Evolutionary conservation across 2,113 vertebrate genomes (phyloP), one percentile per base, ranked within the genome.

Genomic region (Talpa occidentalis): DNA sequence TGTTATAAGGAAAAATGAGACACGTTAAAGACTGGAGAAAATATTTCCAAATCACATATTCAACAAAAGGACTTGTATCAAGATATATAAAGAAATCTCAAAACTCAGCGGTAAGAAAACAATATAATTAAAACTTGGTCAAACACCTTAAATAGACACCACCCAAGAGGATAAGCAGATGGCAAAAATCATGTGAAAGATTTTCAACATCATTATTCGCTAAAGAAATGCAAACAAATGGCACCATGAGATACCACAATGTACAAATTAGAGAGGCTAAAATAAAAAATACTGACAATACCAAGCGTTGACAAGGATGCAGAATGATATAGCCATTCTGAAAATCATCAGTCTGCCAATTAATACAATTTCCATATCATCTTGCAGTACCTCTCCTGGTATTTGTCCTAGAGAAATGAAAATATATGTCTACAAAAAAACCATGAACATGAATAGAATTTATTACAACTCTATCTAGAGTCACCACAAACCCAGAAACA

Each of bases 131-230:
- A 95, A 96, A 86, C 15, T 0, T 76, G 49, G 74, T 40, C 47
- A 66, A 91, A 96, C 89, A 64, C 70, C 60, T 70, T 81, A 54
- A 64, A 69, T 62, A 90, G 59, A 93, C 60, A 72, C 32, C 32
- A 62, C 35, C 52, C 79, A 78, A 79, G 83, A 93, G 17, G 56
- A 86, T 86, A 95, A 95, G 87, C 49, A 91, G 72, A 93, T 74
- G 80, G 52, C 49, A 88, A 88, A 93, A 87, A 89, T 59, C 62
- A 79, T n/a, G 77, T 49, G 37, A 81, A 93, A 95, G 74, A 69
- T 21, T 86, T 3, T 83, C 77, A 35, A 78, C 70, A 88, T 72
- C 42, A 84, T 78, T 64, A 90, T 72, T 93, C 80, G 72, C 69
- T 42, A 74, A 15, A 85, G 72, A 88, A 95, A 90, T 30, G 26